These are phyloP conservation scores for Eumaeus atala DNA, from an alignment of 1,140 invertebrate species.

Conservation along the genomic window DNA sequence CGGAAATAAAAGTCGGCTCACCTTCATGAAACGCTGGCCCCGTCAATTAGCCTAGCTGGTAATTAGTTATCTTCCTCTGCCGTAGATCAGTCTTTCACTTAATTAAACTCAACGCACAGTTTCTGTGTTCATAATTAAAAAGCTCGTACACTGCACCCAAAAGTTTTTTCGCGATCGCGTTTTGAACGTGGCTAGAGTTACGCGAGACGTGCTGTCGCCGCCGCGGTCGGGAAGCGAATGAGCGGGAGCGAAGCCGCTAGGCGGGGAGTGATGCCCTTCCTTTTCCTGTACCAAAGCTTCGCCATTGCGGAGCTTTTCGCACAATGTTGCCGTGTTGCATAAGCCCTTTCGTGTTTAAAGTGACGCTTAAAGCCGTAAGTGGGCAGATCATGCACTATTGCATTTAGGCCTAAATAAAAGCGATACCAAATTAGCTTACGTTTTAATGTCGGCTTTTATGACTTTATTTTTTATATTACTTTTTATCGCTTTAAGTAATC, in stretches of 20 bases:
- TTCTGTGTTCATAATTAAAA: slow-evolving; percentile 44
- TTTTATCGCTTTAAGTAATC: too few species aligned
- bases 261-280: slow-evolving; percentile 56
- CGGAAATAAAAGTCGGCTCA: slow-evolving; percentile 72
- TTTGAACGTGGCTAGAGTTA: slow-evolving; percentile 12
- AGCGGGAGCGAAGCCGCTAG: slow-evolving; percentile 40
- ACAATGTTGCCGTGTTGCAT: slow-evolving; percentile 28
- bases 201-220: slow-evolving; percentile 36
- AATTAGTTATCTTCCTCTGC: slow-evolving; percentile 65
- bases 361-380: slow-evolving; percentile 64
- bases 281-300: slow-evolving; percentile 57
- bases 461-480: neutral
- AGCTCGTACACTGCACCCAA: slow-evolving; percentile 52
- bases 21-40: slow-evolving; percentile 72
- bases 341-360: slow-evolving; percentile 29
- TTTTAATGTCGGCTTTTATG: slow-evolving; percentile 6
- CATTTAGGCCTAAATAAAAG: slow-evolving; percentile 70
- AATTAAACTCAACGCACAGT: slow-evolving; percentile 54
- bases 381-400: slow-evolving; percentile 65
- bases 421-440: slow-evolving; percentile 41
- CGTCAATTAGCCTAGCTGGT: slow-evolving; percentile 68
- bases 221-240: slow-evolving; percentile 49
- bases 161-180: slow-evolving; percentile 68
- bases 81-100: slow-evolving; percentile 49
- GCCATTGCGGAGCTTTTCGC: slow-evolving; percentile 59